These are phyloP conservation scores for Gavia stellata DNA, from an alignment of 2,113 vertebrate species.

Conservation along the genomic window DNA sequence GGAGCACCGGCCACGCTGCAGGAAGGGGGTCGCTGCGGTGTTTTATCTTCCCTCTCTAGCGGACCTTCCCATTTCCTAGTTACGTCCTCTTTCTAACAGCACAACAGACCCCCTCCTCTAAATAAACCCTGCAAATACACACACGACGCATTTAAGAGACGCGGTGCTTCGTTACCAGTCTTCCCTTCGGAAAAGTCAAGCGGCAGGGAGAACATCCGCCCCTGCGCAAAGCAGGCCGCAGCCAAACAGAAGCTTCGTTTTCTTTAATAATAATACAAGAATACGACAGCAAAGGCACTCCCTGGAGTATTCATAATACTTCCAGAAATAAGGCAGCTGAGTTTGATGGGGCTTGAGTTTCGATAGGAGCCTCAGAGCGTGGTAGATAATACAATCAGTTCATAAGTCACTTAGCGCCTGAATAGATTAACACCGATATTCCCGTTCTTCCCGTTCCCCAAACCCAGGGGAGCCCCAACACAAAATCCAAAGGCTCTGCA, in stretches of 20 bases:
- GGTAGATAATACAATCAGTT: neutral
- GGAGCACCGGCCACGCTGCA: neutral
- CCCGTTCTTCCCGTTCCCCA: neutral
- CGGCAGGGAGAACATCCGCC: neutral
- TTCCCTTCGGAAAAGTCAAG: neutral
- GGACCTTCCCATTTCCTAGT: fast-evolving
- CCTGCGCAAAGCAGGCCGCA: neutral
- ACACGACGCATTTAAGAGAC: neutral
- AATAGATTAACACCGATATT: neutral
- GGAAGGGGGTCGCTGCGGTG: no score
- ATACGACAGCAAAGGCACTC: neutral
- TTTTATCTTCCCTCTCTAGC: neutral
- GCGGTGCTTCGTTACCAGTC: neutral
- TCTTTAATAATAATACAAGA: slow-evolving; percentile 5
- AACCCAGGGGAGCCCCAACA: fast-evolving
- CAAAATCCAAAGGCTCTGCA: neutral
- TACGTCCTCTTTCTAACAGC: neutral
- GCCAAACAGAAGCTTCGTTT: neutral
- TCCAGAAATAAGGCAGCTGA: neutral
- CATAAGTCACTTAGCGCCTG: neutral
- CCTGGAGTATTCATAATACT: neutral
- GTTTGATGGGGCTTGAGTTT: neutral
- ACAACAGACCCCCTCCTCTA: neutral
- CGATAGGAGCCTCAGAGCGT: neutral
- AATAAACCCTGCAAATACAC: neutral